Base-by-base conservation (phyloP, 2,797 vertebrate species). In the Micropoecilia bifurca region DNA sequence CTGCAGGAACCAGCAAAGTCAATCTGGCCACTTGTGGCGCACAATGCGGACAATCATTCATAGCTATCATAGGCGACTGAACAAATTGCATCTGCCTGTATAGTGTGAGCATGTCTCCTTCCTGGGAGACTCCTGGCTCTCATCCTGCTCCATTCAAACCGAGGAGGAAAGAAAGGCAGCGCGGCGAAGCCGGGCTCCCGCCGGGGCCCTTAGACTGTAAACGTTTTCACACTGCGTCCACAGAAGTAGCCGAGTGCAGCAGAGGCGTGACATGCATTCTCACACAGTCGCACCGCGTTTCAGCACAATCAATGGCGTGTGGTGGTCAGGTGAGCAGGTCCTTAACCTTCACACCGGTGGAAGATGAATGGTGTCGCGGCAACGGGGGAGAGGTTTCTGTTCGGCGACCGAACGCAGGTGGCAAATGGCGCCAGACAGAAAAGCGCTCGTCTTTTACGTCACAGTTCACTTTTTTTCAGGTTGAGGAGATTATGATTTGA, bases 291-390 rank as follows among this genome's bases (percentile, higher is more conserved):
- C 76, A 22, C 28, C 1, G n/a, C n/a, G 69, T 84, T 85, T 75
- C 77, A 50, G 75, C 7, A 16, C 82, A 79, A 89, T 91, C 90
- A 87, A 77, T 92, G 90, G 88, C 77, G 81, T 59, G 84, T 76
- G 91, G 87, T 83, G 87, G 87, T 90, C 89, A 87, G 88, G 88
- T 87, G 87, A 86, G 80, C 85, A 47, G 87, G 81, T 81, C 83
- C 89, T 85, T 90, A 90, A 92, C 93, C 90, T 92, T 91, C 84
- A 88, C 84, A 80, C 84, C 4, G 0, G 36, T 16, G 46, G 76
- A 85, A 92, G 92, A 94, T 86, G 87, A 90, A 93, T 90, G 86
- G 77, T 48, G 68, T 76, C 39, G 50, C 1, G 45, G 59, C n/a
- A 82, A 50, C 76, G 77, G 74, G 59, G 48, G 57, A 81, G 43